These are phyloP conservation scores for Leiothrix lutea DNA, from an alignment of 2,113 vertebrate genomes.

Conservation along the genomic window DNA sequence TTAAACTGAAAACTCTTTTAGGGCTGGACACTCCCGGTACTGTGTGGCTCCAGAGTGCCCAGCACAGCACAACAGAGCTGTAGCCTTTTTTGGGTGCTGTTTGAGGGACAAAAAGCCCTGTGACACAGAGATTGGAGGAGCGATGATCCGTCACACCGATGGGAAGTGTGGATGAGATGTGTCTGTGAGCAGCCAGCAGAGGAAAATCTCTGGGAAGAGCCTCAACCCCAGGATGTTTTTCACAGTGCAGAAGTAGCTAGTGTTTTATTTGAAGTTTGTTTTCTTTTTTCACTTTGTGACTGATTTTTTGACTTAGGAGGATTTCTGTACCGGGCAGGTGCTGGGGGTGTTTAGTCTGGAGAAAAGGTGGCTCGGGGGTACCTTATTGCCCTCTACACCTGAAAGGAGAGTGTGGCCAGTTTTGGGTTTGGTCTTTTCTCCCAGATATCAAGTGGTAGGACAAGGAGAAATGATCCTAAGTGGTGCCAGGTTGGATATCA, in stretches of 20 bases:
- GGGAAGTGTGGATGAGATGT: neutral
- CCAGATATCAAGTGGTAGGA: neutral
- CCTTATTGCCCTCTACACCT: neutral
- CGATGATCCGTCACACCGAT: too few relatives aligned
- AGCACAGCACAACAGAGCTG: neutral
- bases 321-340: neutral
- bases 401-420: neutral
- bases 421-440: neutral
- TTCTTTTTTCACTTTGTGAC: rapidly evolving
- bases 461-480: neutral
- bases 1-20: neutral
- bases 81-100: neutral
- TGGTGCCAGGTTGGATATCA: neutral
- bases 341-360: neutral
- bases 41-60: neutral
- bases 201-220: neutral
- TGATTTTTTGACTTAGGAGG: neutral
- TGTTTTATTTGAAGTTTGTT: neutral
- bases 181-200: neutral
- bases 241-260: neutral
- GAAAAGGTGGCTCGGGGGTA: neutral
- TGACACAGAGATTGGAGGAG: neutral
- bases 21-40: neutral
- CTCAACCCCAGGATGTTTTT: neutral
- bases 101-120: neutral